Conservation (phyloP, 2,113 vertebrate genomes). For the Misgurnus anguillicaudatus region DNA sequence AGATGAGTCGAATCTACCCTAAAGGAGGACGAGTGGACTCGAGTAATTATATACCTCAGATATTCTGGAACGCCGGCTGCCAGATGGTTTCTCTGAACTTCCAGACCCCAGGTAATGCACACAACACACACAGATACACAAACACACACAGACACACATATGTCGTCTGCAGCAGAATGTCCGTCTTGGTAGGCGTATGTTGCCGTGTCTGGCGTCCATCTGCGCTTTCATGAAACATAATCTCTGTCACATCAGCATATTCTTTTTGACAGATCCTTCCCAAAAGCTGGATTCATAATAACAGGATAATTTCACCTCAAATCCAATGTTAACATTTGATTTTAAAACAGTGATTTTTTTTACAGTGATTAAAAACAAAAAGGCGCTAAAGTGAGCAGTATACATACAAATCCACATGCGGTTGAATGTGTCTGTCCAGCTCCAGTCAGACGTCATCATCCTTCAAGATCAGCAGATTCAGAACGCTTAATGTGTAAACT, state of each 20-base stretch:
- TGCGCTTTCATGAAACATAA: neutral
- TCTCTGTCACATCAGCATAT: neutral
- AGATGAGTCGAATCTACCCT: constrained; percentile 81
- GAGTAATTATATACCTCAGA: constrained; percentile 82
- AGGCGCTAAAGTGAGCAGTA: too few species aligned
- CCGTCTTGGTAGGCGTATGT: neutral
- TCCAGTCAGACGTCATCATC: too few species aligned
- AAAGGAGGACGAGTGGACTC: constrained; percentile 81
- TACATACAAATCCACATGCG: too few species aligned
- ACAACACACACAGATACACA: constrained; percentile 3
- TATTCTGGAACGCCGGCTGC: constrained; percentile 81
- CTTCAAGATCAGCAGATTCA: too few species aligned
- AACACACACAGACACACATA: neutral
- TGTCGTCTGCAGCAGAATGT: neutral
- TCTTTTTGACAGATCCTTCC: neutral
- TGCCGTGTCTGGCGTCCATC: neutral
- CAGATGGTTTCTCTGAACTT: constrained; percentile 82
- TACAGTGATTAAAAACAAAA: too few species aligned
- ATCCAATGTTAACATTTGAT: too few species aligned
- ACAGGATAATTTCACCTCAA: too few species aligned
- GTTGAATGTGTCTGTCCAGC: too few species aligned
- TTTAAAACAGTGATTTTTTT: too few species aligned
- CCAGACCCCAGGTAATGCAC: constrained; percentile 77
- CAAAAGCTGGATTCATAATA: neutral
- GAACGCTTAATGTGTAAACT: too few species aligned